A percentile compares a stretch with the other conserved stretches of the same genome.
phyloP scores from a whole-genome alignment of 1,140 invertebrate genomes.

The Apis mellifera region DNA sequence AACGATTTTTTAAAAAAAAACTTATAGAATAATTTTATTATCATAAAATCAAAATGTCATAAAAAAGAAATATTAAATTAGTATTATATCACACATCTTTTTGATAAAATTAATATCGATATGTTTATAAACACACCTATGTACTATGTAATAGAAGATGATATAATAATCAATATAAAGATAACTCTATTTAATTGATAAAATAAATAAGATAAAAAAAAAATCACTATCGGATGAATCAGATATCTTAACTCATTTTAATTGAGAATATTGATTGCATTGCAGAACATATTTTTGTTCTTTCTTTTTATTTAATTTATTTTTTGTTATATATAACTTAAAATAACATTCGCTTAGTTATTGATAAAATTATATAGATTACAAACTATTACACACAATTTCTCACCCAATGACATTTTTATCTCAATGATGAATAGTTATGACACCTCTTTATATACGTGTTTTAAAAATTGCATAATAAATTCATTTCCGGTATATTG shows the following conservation, averaged over 20 bases:
- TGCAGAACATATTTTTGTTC: neutral
- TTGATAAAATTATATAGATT: neutral
- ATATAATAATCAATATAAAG: neutral
- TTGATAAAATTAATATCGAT: neutral
- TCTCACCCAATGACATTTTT: neutral
- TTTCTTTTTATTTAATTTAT: neutral
- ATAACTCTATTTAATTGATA: neutral
- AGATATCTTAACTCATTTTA: neutral
- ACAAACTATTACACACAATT: no score
- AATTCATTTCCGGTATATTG: neutral
- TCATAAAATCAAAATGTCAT: no score
- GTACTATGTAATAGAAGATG: neutral
- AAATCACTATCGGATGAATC: neutral
- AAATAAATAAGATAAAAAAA: neutral
- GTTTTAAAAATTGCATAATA: no score
- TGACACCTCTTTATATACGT: neutral
- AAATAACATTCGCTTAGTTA: neutral
- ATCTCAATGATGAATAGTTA: neutral
- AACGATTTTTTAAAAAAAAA: neutral
- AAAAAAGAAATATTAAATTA: neutral
- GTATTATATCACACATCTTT: no score
- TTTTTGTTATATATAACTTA: neutral
- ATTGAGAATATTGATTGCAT: neutral
- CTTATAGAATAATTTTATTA: neutral
- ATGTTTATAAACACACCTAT: constrained; percentile 1